Evolutionary conservation across 1,140 invertebrate genomes (phyloP), one percentile per base, ranked within the genome.

Genomic region (Anthonomus grandis): DNA sequence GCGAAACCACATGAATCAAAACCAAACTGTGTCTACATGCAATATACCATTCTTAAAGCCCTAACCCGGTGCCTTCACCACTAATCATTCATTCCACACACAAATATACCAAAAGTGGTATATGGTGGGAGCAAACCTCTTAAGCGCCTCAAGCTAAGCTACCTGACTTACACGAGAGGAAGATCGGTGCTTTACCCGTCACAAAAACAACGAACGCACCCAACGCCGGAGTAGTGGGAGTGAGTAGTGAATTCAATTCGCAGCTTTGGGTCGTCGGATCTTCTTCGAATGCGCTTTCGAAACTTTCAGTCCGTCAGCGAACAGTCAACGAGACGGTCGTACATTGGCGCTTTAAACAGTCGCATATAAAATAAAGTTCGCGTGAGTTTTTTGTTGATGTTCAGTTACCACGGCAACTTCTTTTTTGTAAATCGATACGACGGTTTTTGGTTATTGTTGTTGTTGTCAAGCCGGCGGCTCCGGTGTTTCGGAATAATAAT

Each of bases 181-280:
- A n/a, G n/a, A n/a, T n/a, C n/a, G 41, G 57, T 53, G 57, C 57
- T 52, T 48, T 53, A 53, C 57, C 57, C 41, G 37, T 38, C 9
- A 51, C 12, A 34, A 53, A 39, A 42, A 44, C 49, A 59, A 52
- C 44, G 53, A 50, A 37, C 53, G 57, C 57, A 59, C 53, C 50
- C 50, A 52, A 48, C 55, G 51, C 25, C 21, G 22, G 6, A 59
- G 57, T 52, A 59, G 57, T 59, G 57, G 57, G 57, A 59, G 57
- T 52, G 23, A n/a, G n/a, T n/a, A n/a, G n/a, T n/a, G n/a, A n/a
- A n/a, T n/a, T n/a, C n/a, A n/a, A n/a, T n/a, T n/a, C n/a, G n/a
- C n/a, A n/a, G n/a, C n/a, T n/a, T n/a, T n/a, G n/a, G n/a, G n/a
- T n/a, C n/a, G n/a, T n/a, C n/a, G n/a, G 25, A 45, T 45, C 27